These are phyloP conservation scores for Paradoxurus hermaphroditus DNA, from an alignment of 2,113 vertebrate species.

Conservation along the genomic window DNA sequence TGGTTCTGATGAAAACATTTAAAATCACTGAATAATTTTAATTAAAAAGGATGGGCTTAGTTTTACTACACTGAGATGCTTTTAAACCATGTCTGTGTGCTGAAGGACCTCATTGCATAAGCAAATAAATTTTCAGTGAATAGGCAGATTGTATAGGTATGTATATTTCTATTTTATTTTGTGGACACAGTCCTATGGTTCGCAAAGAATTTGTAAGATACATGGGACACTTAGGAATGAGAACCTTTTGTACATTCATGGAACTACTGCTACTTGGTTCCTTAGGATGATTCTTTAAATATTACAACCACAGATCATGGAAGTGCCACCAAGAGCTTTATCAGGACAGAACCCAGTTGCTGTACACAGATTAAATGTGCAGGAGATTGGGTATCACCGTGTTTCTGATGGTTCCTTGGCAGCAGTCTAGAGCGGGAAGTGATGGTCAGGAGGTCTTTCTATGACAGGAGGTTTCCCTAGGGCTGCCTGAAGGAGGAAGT, in stretches of 20 bases:
- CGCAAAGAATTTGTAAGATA: neutral
- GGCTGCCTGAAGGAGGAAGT: neutral
- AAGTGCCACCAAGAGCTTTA: neutral
- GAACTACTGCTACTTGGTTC: neutral
- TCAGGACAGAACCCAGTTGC: neutral
- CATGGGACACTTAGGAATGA: neutral
- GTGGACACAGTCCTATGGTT: neutral
- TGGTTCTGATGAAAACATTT: conserved; percentile 18
- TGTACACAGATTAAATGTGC: neutral
- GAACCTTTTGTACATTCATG: neutral
- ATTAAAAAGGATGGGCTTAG: neutral
- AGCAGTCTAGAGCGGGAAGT: neutral
- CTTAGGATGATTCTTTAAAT: neutral
- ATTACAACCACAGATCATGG: neutral
- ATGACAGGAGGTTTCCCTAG: neutral
- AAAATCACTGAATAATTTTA: conserved; percentile 29
- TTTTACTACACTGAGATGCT: neutral
- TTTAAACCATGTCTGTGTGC: neutral
- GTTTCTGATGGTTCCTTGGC: neutral
- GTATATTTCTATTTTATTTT: neutral
- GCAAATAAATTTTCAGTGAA: neutral
- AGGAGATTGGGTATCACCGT: rapidly evolving
- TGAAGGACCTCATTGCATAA: neutral
- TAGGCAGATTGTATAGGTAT: neutral
- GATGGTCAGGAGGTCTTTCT: neutral